These are phyloP conservation scores for Tinea semifulvella DNA, from an alignment of 2,888 invertebrate species.

Conservation along the genomic window DNA sequence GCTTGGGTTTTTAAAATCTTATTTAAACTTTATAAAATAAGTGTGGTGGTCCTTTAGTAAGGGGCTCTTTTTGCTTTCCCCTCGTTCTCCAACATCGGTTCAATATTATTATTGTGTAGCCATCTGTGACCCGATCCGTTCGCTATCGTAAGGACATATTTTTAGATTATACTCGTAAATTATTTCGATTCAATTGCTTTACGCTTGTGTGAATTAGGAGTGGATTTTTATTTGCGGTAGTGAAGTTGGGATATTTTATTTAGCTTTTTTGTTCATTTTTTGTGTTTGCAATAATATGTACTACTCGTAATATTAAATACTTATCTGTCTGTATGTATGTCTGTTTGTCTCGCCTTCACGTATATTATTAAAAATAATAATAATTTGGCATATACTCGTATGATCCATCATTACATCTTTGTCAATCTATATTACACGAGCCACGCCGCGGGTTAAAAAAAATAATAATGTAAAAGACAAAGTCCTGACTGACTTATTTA, in stretches of 20 bases:
- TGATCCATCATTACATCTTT: too few species aligned
- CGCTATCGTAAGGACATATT: slow-evolving; percentile 62
- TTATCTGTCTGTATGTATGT: too few species aligned
- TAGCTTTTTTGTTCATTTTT: not conserved
- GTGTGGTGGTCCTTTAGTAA: slow-evolving; percentile 43
- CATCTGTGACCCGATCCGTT: slow-evolving; percentile 57
- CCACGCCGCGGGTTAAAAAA: too few species aligned
- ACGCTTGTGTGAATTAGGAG: slow-evolving; percentile 59
- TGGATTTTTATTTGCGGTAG: slow-evolving; percentile 37
- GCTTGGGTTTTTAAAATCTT: slow-evolving; percentile 58
- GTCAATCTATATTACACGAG: too few species aligned
- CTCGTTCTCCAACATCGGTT: not conserved
- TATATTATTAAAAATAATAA: too few species aligned
- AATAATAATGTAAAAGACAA: too few species aligned
- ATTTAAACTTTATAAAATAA: slow-evolving; percentile 65
- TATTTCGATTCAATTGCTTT: slow-evolving; percentile 61
- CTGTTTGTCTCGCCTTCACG: too few species aligned
- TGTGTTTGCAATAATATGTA: not conserved
- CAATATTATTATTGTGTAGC: slow-evolving; percentile 54
- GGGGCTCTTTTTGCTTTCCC: slow-evolving; percentile 32
- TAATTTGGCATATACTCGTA: too few species aligned
- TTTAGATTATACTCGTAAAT: slow-evolving; percentile 65
- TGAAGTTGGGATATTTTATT: slow-evolving; percentile 1
- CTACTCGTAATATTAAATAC: too few species aligned
- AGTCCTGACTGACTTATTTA: too few species aligned